Evolutionary conservation across 2,888 invertebrate genomes (phyloP).

Genomic region (Diarsia brunnea): DNA sequence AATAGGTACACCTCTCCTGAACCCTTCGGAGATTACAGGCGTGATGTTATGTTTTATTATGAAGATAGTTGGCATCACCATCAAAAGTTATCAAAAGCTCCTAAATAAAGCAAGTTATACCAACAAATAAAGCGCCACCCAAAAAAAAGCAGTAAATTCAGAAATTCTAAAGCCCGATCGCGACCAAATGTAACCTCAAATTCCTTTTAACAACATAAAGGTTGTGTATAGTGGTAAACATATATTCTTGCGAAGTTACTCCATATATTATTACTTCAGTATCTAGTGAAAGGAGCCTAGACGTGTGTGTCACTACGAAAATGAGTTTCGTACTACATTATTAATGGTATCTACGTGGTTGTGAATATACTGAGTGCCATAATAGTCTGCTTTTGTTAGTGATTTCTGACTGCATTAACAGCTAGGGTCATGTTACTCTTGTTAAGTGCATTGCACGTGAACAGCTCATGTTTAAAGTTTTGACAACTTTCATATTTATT

Average conservation of each 20-base stretch:
- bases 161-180: neutral
- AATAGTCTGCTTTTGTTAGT: slow-evolving; percentile 49
- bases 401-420: slow-evolving; percentile 55
- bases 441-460: slow-evolving; percentile 49
- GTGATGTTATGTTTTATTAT: too few species aligned
- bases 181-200: slow-evolving; percentile 16
- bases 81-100: neutral
- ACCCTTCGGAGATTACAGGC: too few species aligned
- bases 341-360: slow-evolving; percentile 60
- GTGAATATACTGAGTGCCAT: slow-evolving; percentile 51
- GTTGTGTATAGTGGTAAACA: slow-evolving; percentile 26
- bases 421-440: neutral
- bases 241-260: slow-evolving; percentile 43
- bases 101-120: neutral
- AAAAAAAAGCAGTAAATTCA: neutral
- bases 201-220: slow-evolving; percentile 30
- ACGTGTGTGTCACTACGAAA: slow-evolving; percentile 61
- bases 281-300: slow-evolving; percentile 56
- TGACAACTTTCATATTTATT: slow-evolving; percentile 44
- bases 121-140: neutral
- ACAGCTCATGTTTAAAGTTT: slow-evolving; percentile 45
- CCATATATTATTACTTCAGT: slow-evolving; percentile 59
- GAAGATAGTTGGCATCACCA: neutral
- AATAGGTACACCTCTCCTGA: too few species aligned
- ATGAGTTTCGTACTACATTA: slow-evolving; percentile 61